A percentile compares a stretch with the other conserved stretches of the same genome.
These are phyloP conservation scores for Tenthredo distinguenda DNA, from an alignment of 2,888 invertebrate genomes.

Conservation along the genomic window DNA sequence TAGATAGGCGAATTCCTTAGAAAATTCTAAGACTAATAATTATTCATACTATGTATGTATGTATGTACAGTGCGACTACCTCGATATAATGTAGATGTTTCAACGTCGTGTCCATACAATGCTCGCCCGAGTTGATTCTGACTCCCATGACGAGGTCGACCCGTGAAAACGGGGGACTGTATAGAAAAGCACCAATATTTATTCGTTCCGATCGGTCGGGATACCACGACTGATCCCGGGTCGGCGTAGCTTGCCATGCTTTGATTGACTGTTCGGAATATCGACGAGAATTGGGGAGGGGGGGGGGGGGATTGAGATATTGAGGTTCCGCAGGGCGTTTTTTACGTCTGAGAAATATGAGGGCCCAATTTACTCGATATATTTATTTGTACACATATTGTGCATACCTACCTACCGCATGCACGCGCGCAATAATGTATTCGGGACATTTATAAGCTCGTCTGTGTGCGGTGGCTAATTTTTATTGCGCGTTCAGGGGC, in stretches of 20 bases:
- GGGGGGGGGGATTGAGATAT: conserved; percentile 73
- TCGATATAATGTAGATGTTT: background rate
- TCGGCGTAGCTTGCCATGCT: conserved; percentile 54
- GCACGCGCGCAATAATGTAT: background rate
- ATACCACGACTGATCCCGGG: background rate
- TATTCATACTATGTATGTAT: too few species aligned
- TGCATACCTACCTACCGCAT: background rate
- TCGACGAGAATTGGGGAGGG: conserved; percentile 69
- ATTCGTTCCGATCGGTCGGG: background rate
- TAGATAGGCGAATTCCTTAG: too few species aligned
- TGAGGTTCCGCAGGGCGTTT: conserved; percentile 69
- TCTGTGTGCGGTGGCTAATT: background rate
- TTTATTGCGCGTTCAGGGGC: background rate
- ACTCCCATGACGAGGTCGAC: background rate
- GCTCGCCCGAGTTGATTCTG: background rate
- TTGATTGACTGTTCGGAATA: conserved; percentile 73
- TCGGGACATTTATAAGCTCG: background rate
- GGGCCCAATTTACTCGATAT: conserved; percentile 65
- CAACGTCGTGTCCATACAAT: background rate
- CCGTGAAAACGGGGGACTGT: background rate
- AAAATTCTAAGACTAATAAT: too few species aligned
- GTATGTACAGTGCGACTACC: too few species aligned
- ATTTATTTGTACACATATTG: conserved; percentile 62
- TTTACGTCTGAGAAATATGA: conserved; percentile 68
- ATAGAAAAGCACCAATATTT: background rate